phyloP scores from a whole-genome alignment of 2,113 vertebrate species.

The Ibidorhyncha struthersii region DNA sequence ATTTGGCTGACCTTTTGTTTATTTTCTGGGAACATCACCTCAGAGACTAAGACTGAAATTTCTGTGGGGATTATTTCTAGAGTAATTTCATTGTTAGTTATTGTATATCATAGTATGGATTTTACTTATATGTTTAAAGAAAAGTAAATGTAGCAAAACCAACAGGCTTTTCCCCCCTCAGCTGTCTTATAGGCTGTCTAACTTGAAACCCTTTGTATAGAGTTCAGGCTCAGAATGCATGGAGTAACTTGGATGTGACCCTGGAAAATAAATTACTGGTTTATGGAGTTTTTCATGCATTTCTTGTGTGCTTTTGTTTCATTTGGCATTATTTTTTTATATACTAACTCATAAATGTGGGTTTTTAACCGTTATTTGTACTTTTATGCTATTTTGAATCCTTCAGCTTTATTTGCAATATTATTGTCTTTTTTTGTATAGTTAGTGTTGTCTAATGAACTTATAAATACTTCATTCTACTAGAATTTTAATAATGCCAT shows the following conservation, averaged over 20 bases:
- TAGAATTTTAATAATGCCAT: constrained; percentile 66
- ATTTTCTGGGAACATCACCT: not conserved
- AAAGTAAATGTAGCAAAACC: not conserved
- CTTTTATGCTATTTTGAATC: constrained; percentile 27
- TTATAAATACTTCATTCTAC: constrained; percentile 62
- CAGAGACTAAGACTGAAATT: not conserved
- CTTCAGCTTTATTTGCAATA: constrained; percentile 17
- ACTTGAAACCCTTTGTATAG: not conserved
- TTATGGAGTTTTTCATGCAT: not conserved
- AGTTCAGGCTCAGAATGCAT: not conserved
- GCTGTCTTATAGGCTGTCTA: not conserved
- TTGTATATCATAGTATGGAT: not conserved
- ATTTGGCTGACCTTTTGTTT: not conserved
- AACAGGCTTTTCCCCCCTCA: not conserved
- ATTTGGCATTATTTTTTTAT: not conserved
- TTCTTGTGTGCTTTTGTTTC: constrained; percentile 1
- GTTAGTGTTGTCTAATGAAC: constrained; percentile 53
- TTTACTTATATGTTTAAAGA: not conserved
- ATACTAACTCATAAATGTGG: not conserved
- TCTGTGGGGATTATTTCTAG: not conserved
- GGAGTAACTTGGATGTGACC: constrained; percentile 8
- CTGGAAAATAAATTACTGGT: constrained; percentile 8
- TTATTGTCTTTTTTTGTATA: constrained; percentile 7
- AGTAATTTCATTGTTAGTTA: not conserved
- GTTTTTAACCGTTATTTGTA: not conserved